phyloP scores from a whole-genome alignment of 2,888 invertebrate genomes.

The Gandaritis pyraliata region DNA sequence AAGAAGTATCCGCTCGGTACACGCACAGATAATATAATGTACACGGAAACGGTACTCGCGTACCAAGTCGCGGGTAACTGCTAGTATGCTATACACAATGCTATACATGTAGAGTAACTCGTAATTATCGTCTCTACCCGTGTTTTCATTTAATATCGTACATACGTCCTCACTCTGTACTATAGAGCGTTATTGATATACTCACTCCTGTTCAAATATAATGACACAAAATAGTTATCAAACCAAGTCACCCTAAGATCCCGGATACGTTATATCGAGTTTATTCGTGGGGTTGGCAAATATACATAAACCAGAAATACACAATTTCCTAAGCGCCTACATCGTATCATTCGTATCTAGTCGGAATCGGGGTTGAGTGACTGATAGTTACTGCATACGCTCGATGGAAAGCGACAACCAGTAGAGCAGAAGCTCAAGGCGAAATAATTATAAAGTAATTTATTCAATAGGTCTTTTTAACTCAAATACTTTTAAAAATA shows the following conservation, averaged over 20 bases:
- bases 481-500: too few species aligned
- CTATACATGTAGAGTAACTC: too few species aligned
- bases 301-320: slow-evolving; percentile 30
- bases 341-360: slow-evolving; percentile 27
- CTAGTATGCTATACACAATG: too few species aligned
- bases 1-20: too few species aligned
- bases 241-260: slow-evolving; percentile 9
- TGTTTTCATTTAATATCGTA: too few species aligned
- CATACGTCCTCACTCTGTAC: too few species aligned
- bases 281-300: slow-evolving; percentile 17
- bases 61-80: too few species aligned
- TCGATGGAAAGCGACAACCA: slow-evolving; percentile 19
- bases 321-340: slow-evolving; percentile 26
- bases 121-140: too few species aligned
- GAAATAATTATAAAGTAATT: not conserved
- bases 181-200: not conserved
- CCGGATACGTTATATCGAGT: slow-evolving; percentile 11
- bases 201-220: not conserved
- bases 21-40: too few species aligned
- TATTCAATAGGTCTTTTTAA: too few species aligned
- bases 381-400: slow-evolving; percentile 46
- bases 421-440: slow-evolving; percentile 14
- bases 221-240: not conserved
- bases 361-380: slow-evolving; percentile 49
- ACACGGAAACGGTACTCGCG: too few species aligned